A percentile compares a stretch with the other conserved stretches of the same genome.
Conservation (phyloP, 2,797 vertebrate species). For the Malacoctenus gilli region DNA sequence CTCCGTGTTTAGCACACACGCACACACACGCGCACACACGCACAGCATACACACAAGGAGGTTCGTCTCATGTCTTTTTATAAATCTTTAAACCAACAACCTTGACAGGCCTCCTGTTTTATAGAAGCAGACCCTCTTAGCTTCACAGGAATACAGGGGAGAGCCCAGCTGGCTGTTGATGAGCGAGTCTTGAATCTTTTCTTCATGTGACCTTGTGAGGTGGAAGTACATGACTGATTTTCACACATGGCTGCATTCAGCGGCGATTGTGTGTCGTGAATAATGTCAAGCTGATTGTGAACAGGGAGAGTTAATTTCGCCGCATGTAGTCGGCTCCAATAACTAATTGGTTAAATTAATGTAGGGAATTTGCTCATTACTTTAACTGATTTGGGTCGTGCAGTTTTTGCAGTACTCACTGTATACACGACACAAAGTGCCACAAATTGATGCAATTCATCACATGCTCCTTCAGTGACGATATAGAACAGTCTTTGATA, state of each 20-base stretch:
- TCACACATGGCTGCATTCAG: background rate
- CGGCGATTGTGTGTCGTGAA: background rate
- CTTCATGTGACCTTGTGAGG: constrained; percentile 2
- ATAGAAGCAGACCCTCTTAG: background rate
- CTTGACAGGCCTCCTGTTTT: constrained; percentile 20
- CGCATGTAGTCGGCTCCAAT: too few species aligned
- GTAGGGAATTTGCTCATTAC: too few species aligned
- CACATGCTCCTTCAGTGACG: too few species aligned
- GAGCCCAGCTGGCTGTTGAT: background rate
- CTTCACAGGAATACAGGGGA: background rate
- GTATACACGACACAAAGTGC: too few species aligned
- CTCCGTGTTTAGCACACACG: too few species aligned
- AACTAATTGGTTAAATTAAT: too few species aligned
- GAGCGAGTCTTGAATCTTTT: constrained; percentile 4
- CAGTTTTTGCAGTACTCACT: too few species aligned
- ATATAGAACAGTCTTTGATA: too few species aligned
- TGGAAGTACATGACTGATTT: background rate
- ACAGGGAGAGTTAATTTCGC: too few species aligned
- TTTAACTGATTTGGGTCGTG: too few species aligned
- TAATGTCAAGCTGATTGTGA: background rate
- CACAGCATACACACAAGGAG: too few species aligned
- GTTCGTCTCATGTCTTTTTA: constrained; percentile 10
- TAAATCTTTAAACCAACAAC: constrained; percentile 16
- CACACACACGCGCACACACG: constrained; percentile 14
- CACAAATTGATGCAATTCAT: too few species aligned